Evolutionary conservation across 2,888 invertebrate species (phyloP).

Genomic region (Nebria brevicollis): DNA sequence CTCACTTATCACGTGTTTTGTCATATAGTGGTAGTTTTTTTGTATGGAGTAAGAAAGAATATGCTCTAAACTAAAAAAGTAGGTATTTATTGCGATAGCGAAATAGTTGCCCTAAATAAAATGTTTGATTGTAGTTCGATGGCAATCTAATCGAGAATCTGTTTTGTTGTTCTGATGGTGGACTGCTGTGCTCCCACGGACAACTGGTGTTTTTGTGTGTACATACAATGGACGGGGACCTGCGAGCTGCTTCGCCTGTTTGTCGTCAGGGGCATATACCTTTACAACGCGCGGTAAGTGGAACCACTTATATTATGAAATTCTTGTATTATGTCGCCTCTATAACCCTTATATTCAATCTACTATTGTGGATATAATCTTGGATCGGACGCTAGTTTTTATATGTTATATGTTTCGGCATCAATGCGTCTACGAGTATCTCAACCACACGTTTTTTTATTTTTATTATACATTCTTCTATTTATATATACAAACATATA

Average conservation of each 20-base stretch:
- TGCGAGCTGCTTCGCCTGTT: not conserved
- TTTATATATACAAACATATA: too few relatives aligned
- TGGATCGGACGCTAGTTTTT: not conserved
- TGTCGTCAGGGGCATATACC: not conserved
- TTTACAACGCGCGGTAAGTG: constrained; percentile 11
- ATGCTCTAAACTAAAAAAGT: too few relatives aligned
- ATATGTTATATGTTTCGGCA: not conserved
- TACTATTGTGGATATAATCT: constrained; percentile 16
- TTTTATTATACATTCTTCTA: too few relatives aligned
- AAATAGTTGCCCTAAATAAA: not conserved
- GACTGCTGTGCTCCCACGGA: constrained; percentile 14
- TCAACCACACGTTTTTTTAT: not conserved
- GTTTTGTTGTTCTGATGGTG: not conserved
- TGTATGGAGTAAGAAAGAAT: too few relatives aligned
- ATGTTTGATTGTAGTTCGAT: not conserved
- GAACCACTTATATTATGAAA: constrained; percentile 19
- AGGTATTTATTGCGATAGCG: not conserved
- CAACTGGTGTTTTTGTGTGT: not conserved
- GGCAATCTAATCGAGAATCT: not conserved
- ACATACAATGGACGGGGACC: constrained; percentile 3
- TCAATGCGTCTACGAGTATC: constrained; percentile 4
- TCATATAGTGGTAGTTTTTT: too few relatives aligned
- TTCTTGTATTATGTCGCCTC: constrained; percentile 13
- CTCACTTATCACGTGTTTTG: too few relatives aligned
- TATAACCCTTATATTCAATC: not conserved